Base-by-base conservation (phyloP, 2,888 invertebrate species). In the Eulithis testata region DNA sequence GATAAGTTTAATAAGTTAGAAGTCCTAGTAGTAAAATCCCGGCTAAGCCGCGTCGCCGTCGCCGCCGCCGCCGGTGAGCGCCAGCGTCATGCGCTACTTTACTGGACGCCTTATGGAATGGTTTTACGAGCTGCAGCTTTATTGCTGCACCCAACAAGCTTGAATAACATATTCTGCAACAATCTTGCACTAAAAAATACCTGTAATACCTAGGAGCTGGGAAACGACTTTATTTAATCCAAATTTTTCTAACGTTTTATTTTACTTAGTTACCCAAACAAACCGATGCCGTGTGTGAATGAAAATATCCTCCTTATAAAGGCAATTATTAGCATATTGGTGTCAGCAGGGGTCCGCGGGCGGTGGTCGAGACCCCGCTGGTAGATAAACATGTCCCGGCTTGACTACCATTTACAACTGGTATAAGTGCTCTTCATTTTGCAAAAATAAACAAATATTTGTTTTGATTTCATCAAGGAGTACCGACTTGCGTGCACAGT, bases 311-410 rank as follows among this genome's bases (percentile, higher is more conserved):
- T 70, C 68, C 72, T 80, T 66, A 31, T 57, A 67, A 12, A 64
- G 63, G 76, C 76, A 82, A 84, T 85, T 82, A 85, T 86, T 85
- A 87, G 84, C 87, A 86, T 86, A 86, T 80, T 81, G 79, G 72
- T 67, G 74, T 14, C 76, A 65, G 72, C 74, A 74, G 76, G 79
- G 76, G 77, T 63, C 81, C 73, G 75, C 76, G 61, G 71, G 62
- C 66, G 50, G 70, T 61, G 57, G 61, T 44, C 60, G 78, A 73
- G 71, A 67, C 79, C 87, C 85, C 76, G 85, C 86, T 79, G 86
- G 69, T 81, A 82, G 80, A 84, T 86, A 80, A 83, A 85, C 85
- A 76, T 80, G 81, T 85, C 79, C 71, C 77, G 68, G 75, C 75
- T 45, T 63, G 59, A 47, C 65, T 59, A 60, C 63, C 58, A 65